phyloP scores from a whole-genome alignment of 2,888 invertebrate genomes.

The Epistrophe eligans region DNA sequence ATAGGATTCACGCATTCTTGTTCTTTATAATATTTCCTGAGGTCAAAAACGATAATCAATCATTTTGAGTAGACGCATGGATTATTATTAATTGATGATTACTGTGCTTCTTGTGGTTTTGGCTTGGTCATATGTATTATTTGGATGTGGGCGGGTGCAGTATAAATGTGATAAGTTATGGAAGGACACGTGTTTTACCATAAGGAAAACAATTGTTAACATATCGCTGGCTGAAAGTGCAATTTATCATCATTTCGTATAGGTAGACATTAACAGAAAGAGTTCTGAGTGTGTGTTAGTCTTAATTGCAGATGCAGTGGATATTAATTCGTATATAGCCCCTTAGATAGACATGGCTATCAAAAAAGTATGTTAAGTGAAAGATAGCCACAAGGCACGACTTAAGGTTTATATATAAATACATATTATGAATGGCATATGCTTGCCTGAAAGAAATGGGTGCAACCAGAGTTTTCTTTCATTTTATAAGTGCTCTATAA shows the following conservation, averaged over 20 bases:
- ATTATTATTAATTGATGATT: slow-evolving; percentile 75
- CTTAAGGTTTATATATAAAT: too few relatives aligned
- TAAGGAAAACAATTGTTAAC: slow-evolving; percentile 73
- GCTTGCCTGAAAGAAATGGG: background rate
- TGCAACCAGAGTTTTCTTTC: background rate
- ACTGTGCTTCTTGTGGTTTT: slow-evolving; percentile 52
- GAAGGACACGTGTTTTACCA: slow-evolving; percentile 69
- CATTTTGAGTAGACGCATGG: slow-evolving; percentile 64
- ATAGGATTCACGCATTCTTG: slow-evolving; percentile 39
- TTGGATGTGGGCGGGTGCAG: slow-evolving; percentile 29
- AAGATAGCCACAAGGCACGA: slow-evolving; percentile 15
- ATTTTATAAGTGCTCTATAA: background rate
- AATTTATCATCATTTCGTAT: slow-evolving; percentile 63
- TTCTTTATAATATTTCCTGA: slow-evolving; percentile 34
- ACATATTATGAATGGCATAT: background rate
- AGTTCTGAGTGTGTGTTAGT: slow-evolving; percentile 17
- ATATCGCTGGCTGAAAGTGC: slow-evolving; percentile 61
- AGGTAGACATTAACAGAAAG: background rate
- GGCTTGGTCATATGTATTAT: background rate
- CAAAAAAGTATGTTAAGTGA: slow-evolving; percentile 43
- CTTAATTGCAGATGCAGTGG: slow-evolving; percentile 46
- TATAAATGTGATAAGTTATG: slow-evolving; percentile 45
- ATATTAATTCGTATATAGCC: slow-evolving; percentile 27
- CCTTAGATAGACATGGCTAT: slow-evolving; percentile 19
- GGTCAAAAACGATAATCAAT: slow-evolving; percentile 69